Base-by-base conservation (phyloP, 2,797 vertebrate genomes). In the Tauraco hartlaubi region DNA sequence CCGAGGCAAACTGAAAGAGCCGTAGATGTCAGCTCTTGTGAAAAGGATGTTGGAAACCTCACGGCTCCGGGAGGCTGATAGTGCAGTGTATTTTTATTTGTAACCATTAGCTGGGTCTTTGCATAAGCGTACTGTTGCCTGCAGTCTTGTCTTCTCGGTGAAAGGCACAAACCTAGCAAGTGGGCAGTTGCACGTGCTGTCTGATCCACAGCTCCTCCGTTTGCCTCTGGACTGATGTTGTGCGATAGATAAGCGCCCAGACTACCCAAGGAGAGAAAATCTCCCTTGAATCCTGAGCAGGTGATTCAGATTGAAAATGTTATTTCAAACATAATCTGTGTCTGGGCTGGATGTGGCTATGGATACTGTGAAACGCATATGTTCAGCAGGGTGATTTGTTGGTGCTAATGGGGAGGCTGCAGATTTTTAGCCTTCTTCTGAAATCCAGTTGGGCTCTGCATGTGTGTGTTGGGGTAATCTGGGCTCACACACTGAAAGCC, bases 161-260 rank as follows among this genome's bases (percentile, higher is more conserved):
- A 72, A 75, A 91, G 67, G 49, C 18, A 41, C 33, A 59, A 76
- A 51, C 20, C 23, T 44, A 29, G 33, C 19, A 22, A 71, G 11
- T 0, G 2, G 59, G 33, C 23, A 83, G 29, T 9, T 28, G 7
- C 28, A 68, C 0, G 4, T 0, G 5, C 39, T 67, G 35, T 11
- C 61, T 48, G n/a, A 12, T 31, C 15, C 12, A 51, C 43, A 51
- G 61, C n/a, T 89, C 72, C 28, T 75, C 74, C 59, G 10, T 81
- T 59, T 89, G 49, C 29, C 88, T 73, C 62, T 77, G 39, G 46
- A n/a, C 78, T 54, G 75, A 44, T n/a, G 9, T 3, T 18, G 5
- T 37, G 37, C 5, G 22, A n/a, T 59, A 63, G 44, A 15, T 59
- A 72, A 78, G 23, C 39, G 88, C 9, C 29, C 58, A 33, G 62